These are phyloP conservation scores for Tupaia tana DNA, from an alignment of 2,113 vertebrate species.

Conservation along the genomic window DNA sequence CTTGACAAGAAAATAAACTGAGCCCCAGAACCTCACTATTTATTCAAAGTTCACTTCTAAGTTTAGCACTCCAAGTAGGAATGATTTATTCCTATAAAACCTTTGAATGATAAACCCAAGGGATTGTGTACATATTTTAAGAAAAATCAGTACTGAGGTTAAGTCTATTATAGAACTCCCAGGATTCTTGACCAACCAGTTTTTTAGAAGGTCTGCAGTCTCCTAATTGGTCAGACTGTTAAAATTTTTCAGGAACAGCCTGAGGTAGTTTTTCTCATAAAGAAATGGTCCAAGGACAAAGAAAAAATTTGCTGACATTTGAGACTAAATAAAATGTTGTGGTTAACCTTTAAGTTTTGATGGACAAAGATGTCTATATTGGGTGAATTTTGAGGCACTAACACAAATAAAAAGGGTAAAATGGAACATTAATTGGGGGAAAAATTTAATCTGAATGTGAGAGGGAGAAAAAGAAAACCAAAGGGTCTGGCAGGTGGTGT, in stretches of 20 bases:
- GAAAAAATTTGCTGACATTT: constrained; percentile 14
- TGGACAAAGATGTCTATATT: neutral
- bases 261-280: constrained; percentile 41
- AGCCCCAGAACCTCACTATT: constrained; percentile 78
- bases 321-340: constrained; percentile 5
- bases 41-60: constrained; percentile 74
- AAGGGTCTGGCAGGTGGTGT: too few relatives aligned
- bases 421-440: neutral
- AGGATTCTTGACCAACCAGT: constrained; percentile 18
- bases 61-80: constrained; percentile 66
- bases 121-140: constrained; percentile 36
- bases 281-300: constrained; percentile 34
- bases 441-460: constrained; percentile 16
- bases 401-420: constrained; percentile 41
- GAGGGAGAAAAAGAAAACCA: neutral
- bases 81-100: constrained; percentile 58
- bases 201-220: constrained; percentile 32
- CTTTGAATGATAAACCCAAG: constrained; percentile 49
- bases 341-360: neutral
- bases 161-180: constrained; percentile 38
- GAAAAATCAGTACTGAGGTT: constrained; percentile 50
- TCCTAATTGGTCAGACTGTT: constrained; percentile 15
- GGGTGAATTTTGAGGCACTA: neutral
- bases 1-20: constrained; percentile 84
- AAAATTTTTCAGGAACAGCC: constrained; percentile 9